Percentiles rank a stretch among this genome's conserved stretches.
These are phyloP conservation scores for Rousettus madagascariensis DNA, from an alignment of 2,797 vertebrate genomes.

Conservation along the genomic window DNA sequence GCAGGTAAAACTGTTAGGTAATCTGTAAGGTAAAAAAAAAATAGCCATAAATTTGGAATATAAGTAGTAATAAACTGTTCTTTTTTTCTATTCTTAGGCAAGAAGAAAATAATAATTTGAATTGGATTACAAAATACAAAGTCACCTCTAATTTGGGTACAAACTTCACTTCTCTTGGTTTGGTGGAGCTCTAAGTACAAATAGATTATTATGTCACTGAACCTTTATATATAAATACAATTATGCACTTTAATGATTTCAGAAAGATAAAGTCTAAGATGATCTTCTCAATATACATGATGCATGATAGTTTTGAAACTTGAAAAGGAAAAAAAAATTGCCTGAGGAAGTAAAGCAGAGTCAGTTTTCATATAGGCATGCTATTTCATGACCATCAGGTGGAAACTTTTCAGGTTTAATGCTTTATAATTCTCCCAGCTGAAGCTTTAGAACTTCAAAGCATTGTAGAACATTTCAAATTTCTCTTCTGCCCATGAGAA, in stretches of 20 bases:
- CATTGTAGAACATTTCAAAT: slow-evolving; percentile 86
- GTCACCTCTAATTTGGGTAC: slow-evolving; percentile 39
- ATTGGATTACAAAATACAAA: slow-evolving; percentile 30
- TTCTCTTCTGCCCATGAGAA: slow-evolving; percentile 86
- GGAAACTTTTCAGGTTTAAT: slow-evolving; percentile 86
- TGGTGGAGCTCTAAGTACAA: slow-evolving; percentile 61
- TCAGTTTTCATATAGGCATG: slow-evolving; percentile 84
- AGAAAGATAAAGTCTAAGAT: slow-evolving; percentile 77
- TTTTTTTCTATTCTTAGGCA: background rate
- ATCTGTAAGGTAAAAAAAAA: background rate
- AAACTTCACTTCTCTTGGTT: slow-evolving; percentile 7
- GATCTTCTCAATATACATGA: slow-evolving; percentile 78
- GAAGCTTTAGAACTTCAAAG: slow-evolving; percentile 88
- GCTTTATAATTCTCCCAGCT: slow-evolving; percentile 86
- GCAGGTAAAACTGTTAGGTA: background rate
- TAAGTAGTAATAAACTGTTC: background rate
- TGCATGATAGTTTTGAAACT: slow-evolving; percentile 83
- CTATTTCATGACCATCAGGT: slow-evolving; percentile 86
- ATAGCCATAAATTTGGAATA: background rate
- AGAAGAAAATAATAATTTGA: background rate
- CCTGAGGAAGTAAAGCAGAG: slow-evolving; percentile 83
- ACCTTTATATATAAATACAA: slow-evolving; percentile 73
- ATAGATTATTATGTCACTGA: slow-evolving; percentile 73
- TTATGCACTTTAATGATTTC: slow-evolving; percentile 77
- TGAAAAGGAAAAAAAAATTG: slow-evolving; percentile 80